phyloP scores from a whole-genome alignment of 2,888 invertebrate species.

The Agriopis marginaria region DNA sequence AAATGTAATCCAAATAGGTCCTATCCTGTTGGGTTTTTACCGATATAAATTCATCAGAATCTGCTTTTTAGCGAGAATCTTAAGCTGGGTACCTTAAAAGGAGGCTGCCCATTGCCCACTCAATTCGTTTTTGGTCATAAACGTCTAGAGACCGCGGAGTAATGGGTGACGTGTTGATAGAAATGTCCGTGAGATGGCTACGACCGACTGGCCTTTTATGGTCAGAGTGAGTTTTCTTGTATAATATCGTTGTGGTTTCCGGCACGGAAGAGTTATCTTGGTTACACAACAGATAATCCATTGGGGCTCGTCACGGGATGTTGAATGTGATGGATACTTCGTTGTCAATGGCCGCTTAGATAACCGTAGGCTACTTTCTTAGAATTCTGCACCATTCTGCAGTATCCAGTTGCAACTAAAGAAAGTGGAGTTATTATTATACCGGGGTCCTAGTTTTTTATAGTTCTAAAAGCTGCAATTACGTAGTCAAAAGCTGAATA shows the following conservation, averaged over 20 bases:
- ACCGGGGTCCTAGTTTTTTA: too few species aligned
- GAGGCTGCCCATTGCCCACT: slow-evolving; percentile 39
- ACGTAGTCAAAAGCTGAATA: too few species aligned
- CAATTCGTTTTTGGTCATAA: slow-evolving; percentile 44
- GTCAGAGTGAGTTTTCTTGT: slow-evolving; percentile 15
- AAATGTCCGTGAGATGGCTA: slow-evolving; percentile 35
- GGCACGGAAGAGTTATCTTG: slow-evolving; percentile 25
- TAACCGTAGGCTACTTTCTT: slow-evolving; percentile 4
- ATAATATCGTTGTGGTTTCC: slow-evolving; percentile 30
- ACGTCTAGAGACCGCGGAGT: slow-evolving; percentile 30
- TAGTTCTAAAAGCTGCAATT: too few species aligned
- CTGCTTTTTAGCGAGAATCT: slow-evolving; percentile 2
- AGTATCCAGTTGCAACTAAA: neutral
- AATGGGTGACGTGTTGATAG: slow-evolving; percentile 41
- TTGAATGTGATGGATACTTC: slow-evolving; percentile 3
- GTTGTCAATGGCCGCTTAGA: slow-evolving; percentile 15
- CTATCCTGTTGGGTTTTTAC: neutral
- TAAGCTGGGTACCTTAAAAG: slow-evolving; percentile 33
- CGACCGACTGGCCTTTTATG: slow-evolving; percentile 15
- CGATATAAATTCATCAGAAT: slow-evolving; percentile 5
- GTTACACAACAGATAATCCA: slow-evolving; percentile 24
- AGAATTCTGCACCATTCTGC: neutral
- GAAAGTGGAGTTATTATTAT: too few species aligned
- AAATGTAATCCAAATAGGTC: neutral
- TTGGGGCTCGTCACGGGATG: slow-evolving; percentile 15